Evolutionary conservation across 2,888 invertebrate genomes (phyloP).

Genomic region (Nysson spinosus): DNA sequence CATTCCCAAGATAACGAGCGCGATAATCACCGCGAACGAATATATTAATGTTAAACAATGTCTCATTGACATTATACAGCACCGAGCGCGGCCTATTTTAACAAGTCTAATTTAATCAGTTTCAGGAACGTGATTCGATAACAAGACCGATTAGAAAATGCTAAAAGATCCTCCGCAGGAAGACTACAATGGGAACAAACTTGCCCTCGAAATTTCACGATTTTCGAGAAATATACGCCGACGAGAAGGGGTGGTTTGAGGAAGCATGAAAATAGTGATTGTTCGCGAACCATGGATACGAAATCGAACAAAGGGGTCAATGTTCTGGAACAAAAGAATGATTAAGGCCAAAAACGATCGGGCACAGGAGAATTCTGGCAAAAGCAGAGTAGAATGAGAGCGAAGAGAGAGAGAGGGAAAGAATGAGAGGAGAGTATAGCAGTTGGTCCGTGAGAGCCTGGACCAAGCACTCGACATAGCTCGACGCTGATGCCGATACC

Average conservation of each 20-base stretch:
- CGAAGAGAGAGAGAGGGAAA: conserved; percentile 11
- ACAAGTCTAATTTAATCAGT: too few relatives aligned
- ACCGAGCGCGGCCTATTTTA: too few relatives aligned
- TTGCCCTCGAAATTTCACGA: too few relatives aligned
- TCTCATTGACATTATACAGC: too few relatives aligned
- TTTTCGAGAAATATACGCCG: too few relatives aligned
- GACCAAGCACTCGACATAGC: conserved; percentile 71
- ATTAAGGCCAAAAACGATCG: conserved; percentile 30
- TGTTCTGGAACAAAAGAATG: conserved; percentile 32
- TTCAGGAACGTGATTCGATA: too few relatives aligned
- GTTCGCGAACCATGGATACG: too few relatives aligned
- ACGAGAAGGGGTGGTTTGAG: background rate
- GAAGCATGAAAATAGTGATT: background rate
- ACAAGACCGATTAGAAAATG: too few relatives aligned
- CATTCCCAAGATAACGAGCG: background rate
- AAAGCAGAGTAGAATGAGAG: conserved; percentile 7
- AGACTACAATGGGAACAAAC: too few relatives aligned
- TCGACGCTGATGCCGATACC: conserved; percentile 72
- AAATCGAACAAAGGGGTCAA: conserved; percentile 26
- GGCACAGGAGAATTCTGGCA: conserved; percentile 38
- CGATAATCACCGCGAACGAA: too few relatives aligned
- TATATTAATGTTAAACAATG: too few relatives aligned
- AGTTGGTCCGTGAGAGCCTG: conserved; percentile 54
- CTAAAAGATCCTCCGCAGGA: too few relatives aligned
- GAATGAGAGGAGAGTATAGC: conserved; percentile 38